Base-by-base conservation (phyloP, 2,888 invertebrate genomes). In the Gandaritis pyraliata region DNA sequence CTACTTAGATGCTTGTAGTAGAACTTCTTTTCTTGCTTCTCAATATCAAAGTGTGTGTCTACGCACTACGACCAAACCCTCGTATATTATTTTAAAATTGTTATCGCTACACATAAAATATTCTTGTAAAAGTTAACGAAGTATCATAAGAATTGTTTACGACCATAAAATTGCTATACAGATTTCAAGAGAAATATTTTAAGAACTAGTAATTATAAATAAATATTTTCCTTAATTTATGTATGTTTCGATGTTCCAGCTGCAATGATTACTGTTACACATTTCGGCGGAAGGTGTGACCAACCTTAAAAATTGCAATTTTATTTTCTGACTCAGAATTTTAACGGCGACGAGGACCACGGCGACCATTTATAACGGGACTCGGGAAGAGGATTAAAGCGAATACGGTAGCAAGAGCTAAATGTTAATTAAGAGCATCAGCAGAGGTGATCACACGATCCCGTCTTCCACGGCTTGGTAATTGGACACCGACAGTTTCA, bases 361-460 rank as follows among this genome's bases (percentile, higher is more conserved):
- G 54, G 38, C 54, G 10, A 36, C 33, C 33, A 75, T n/a, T n/a
- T n/a, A n/a, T 87, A 90, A 90, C 90, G 88, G 90, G 81, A 83
- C 78, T 69, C 59, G 64, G 72, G 78, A 73, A 61, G 73, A 75
- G 80, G 79, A 80, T 80, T 81, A 78, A 81, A 81, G 74, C 72
- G 78, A 82, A 85, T 84, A 86, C 86, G 80, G 86, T 85, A 87
- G 87, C 85, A 77, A 78, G 79, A 84, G 80, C 77, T 83, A 81
- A 86, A 88, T 83, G 83, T 87, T 90, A 90, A 90, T 90, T 90
- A 88, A 88, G 82, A 84, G 75, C 86, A 87, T 87, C 87, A 78
- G 72, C 67, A 61, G 74, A 81, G 82, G 82, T 82, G 87, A 89
- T 89, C 88, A 77, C 75, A 74, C 77, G 80, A 78, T 77, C 72